A percentile compares a stretch with the other conserved stretches of the same genome.
Evolutionary conservation across 2,888 invertebrate genomes (phyloP).

Genomic region (Hyles lineata): DNA sequence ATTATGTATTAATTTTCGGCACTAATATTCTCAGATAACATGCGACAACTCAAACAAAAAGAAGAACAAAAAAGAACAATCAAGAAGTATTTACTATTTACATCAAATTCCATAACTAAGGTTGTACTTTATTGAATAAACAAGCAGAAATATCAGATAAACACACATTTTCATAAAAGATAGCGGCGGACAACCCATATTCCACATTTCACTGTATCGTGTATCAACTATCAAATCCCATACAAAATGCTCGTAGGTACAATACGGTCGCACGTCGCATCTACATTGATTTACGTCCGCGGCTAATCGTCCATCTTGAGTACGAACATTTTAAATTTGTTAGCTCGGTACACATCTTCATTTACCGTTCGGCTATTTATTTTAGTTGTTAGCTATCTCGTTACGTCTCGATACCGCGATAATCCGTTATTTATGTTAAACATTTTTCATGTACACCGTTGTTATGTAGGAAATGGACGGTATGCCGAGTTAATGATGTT

Average conservation of each 20-base stretch:
- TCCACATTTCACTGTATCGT: neutral
- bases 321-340: constrained; percentile 39
- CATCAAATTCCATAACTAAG: no score
- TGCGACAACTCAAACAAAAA: no score
- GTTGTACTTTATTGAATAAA: no score
- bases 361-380: constrained; percentile 79
- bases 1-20: no score
- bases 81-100: no score
- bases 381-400: constrained; percentile 75
- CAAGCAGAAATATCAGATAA: no score
- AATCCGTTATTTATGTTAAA: constrained; percentile 81
- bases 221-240: neutral
- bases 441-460: constrained; percentile 63
- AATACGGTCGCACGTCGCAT: constrained; percentile 16
- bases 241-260: neutral
- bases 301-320: constrained; percentile 25
- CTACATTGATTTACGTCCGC: constrained; percentile 24
- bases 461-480: constrained; percentile 29
- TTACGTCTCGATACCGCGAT: constrained; percentile 77
- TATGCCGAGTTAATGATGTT: constrained; percentile 16
- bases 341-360: constrained; percentile 66
- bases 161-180: no score
- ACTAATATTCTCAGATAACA: no score
- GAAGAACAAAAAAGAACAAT: no score
- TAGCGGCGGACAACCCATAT: neutral